phyloP scores from a whole-genome alignment of 2,113 vertebrate species.

The Pheucticus melanocephalus region DNA sequence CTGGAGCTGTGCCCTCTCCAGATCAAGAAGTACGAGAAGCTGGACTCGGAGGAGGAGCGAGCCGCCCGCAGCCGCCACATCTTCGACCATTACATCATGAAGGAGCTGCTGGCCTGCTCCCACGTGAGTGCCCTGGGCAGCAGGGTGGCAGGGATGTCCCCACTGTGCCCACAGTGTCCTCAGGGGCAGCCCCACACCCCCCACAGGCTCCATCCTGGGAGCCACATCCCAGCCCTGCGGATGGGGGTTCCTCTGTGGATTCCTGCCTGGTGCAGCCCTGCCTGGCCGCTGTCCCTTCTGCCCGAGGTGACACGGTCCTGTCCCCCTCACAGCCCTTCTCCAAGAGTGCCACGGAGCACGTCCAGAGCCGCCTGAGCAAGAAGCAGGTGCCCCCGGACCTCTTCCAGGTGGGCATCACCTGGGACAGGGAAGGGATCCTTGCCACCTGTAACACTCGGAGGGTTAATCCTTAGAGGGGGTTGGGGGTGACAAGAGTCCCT shows the following conservation, averaged over 20 bases:
- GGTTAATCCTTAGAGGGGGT: background rate
- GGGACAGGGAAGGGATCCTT: background rate
- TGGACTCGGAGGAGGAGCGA: constrained; percentile 77
- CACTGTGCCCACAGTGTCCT: background rate
- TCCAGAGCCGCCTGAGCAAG: constrained; percentile 74
- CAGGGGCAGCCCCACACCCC: background rate
- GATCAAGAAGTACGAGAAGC: constrained; percentile 79
- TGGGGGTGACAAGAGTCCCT: background rate
- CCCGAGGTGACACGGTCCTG: fast-evolving
- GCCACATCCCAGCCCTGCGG: no score
- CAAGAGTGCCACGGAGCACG: constrained; percentile 72
- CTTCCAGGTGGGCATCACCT: constrained; percentile 69
- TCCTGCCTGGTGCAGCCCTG: fast-evolving
- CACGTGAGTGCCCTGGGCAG: constrained; percentile 58
- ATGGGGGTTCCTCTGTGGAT: fast-evolving
- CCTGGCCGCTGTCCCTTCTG: background rate
- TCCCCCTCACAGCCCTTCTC: constrained; percentile 71
- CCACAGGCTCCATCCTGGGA: background rate
- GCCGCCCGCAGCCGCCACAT: constrained; percentile 63
- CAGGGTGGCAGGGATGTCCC: background rate
- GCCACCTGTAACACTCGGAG: background rate
- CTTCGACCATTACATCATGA: constrained; percentile 79
- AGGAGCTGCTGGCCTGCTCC: constrained; percentile 78
- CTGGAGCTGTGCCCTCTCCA: background rate
- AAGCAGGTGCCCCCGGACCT: constrained; percentile 78